Conservation (phyloP, 2,797 vertebrate genomes). For the Atherinosoma microstoma region DNA sequence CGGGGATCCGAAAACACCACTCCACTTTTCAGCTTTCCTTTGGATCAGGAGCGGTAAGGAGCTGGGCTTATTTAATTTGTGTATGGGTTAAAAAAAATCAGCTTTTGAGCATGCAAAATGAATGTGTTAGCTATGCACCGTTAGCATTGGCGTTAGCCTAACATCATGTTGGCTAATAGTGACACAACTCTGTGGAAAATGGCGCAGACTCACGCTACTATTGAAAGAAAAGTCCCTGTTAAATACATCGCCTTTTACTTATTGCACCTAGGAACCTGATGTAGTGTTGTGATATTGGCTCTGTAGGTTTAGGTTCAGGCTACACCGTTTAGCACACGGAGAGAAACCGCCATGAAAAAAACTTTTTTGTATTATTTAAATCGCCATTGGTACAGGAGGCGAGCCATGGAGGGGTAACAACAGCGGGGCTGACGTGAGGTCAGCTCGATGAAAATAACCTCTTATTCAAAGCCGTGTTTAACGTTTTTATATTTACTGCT, state of each 20-base stretch:
- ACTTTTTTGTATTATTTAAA: conserved; percentile 69
- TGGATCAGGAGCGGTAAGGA: conserved; percentile 86
- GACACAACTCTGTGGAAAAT: conserved; percentile 80
- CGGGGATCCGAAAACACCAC: conserved; percentile 69
- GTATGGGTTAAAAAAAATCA: not conserved
- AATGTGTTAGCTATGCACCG: conserved; percentile 53
- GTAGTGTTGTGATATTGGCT: accelerated
- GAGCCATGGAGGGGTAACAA: not conserved
- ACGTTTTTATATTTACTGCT: not conserved
- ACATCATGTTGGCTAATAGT: conserved; percentile 74
- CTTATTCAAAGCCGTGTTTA: not conserved
- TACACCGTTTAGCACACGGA: not conserved
- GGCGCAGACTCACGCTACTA: conserved; percentile 77
- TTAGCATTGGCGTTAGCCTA: conserved; percentile 70
- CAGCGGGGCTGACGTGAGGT: not conserved
- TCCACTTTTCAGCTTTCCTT: conserved; percentile 86
- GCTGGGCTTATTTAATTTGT: conserved; percentile 8
- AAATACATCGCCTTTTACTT: conserved; percentile 21
- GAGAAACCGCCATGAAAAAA: conserved; percentile 49
- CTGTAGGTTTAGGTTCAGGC: accelerated
- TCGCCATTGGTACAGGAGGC: conserved; percentile 31
- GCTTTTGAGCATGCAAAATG: conserved; percentile 38
- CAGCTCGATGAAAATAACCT: too few species aligned
- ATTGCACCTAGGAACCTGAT: not conserved
- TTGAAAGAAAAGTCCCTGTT: conserved; percentile 62